phyloP scores from a whole-genome alignment of 2,113 vertebrate genomes.

The Scopus umbretta region DNA sequence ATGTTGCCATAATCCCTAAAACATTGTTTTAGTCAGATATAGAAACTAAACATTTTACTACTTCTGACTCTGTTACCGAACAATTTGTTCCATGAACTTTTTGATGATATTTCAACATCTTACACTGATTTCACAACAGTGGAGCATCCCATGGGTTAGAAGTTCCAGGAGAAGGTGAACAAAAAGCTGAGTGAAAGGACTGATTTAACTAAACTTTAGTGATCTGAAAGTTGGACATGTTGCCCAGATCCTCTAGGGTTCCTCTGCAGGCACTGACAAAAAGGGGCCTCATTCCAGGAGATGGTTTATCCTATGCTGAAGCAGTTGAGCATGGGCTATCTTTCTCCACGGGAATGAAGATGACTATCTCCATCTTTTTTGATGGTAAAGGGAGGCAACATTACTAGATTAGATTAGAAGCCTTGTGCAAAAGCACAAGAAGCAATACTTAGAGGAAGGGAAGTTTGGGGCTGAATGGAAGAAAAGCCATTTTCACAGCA shows the following conservation, averaged over 20 bases:
- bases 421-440: background rate
- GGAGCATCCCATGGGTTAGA: background rate
- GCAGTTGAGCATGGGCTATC: background rate
- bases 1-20: background rate
- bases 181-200: background rate
- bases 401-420: background rate
- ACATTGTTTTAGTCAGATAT: background rate
- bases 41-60: background rate
- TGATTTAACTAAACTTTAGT: background rate
- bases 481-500: background rate
- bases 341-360: background rate
- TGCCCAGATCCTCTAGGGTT: background rate
- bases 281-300: background rate
- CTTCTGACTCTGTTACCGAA: background rate
- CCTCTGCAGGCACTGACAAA: background rate
- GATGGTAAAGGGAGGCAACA: background rate
- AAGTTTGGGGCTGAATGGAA: background rate
- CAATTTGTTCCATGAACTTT: slow-evolving; percentile 7
- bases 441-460: background rate
- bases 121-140: background rate
- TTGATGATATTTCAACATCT: background rate
- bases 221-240: background rate
- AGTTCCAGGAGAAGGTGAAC: background rate
- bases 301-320: background rate
- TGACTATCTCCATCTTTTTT: background rate